Evolutionary conservation across 2,113 vertebrate genomes (phyloP), one percentile per base, ranked within the genome.

Genomic region (Cettia cetti): DNA sequence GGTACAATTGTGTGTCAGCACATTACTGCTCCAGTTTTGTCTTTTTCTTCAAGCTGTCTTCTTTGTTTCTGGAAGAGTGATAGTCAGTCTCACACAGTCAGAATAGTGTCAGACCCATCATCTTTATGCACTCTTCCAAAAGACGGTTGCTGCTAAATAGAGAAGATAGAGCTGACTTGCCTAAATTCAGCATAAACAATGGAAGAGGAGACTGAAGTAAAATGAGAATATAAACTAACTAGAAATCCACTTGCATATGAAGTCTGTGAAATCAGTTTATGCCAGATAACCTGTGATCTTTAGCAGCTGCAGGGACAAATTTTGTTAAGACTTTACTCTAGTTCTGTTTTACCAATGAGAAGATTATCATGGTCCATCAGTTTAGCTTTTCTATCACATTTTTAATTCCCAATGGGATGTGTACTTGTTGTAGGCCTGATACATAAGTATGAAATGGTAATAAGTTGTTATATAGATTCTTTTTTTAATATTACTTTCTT

Each of bases 21-120:
- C 7, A 4, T 66, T 60, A 31, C 53, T 1, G 1, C 70, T 79
- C 56, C 57, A 35, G 1, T 91, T 96, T 85, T 91, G 69, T 79
- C 28, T 93, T 64, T 86, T 52, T 64, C 23, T 86, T 45, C 10
- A 27, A 93, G 57, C 44, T 82, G 76, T 37, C 42, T 28, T 75
- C 42, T 45, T 96, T 6, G 0, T 87, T 86, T 92, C 1, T 3
- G 49, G 52, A 74, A 81, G 74, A 70, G n/a, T 59, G 82, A 56
- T 63, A 82, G 81, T 76, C 66, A 44, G 70, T 82, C 68, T 86
- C 39, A 3, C 50, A 21, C 50, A 84, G 65, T 75, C 69, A 77
- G 94, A 86, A 60, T 50, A 6, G 40, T 85, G 91, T 82, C 94
- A 95, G 89, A 86, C n/a, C 33, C 65, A 49, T 93, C 64, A 86